These are phyloP conservation scores for Glomeris maerens DNA, from an alignment of 1,140 invertebrate genomes.

Conservation along the genomic window DNA sequence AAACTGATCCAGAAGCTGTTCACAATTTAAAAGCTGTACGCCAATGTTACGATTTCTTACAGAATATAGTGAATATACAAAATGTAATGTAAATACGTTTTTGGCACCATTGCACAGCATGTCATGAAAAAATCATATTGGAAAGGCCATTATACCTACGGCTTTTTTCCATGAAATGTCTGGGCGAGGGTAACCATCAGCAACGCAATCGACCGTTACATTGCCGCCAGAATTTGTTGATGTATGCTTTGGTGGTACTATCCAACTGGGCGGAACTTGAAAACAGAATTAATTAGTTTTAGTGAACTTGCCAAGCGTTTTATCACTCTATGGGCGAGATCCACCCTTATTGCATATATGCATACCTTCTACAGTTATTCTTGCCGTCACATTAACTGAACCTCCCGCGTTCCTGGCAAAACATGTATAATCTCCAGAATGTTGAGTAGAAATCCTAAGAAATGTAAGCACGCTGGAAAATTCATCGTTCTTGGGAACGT, in stretches of 20 bases:
- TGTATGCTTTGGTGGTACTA: conserved; percentile 1
- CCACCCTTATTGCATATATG: background rate
- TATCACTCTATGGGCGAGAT: background rate
- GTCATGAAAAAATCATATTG: too few species aligned
- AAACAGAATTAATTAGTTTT: background rate
- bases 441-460: conserved; percentile 54
- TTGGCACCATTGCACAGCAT: too few species aligned
- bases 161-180: conserved; percentile 29
- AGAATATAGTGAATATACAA: too few species aligned
- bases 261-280: conserved; percentile 9
- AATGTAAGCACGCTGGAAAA: conserved; percentile 64
- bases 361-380: conserved; percentile 30
- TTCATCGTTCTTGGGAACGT: conserved; percentile 42
- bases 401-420: conserved; percentile 52
- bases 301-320: background rate
- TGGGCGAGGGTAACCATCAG: conserved; percentile 32
- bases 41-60: too few species aligned
- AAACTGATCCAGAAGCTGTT: too few species aligned
- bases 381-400: conserved; percentile 41
- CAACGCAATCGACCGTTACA: conserved; percentile 28
- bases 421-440: conserved; percentile 63
- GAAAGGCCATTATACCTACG: background rate
- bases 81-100: too few species aligned
- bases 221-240: conserved; percentile 13
- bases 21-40: too few species aligned